phyloP scores from a whole-genome alignment of 2,113 vertebrate genomes.

The Natator depressus region DNA sequence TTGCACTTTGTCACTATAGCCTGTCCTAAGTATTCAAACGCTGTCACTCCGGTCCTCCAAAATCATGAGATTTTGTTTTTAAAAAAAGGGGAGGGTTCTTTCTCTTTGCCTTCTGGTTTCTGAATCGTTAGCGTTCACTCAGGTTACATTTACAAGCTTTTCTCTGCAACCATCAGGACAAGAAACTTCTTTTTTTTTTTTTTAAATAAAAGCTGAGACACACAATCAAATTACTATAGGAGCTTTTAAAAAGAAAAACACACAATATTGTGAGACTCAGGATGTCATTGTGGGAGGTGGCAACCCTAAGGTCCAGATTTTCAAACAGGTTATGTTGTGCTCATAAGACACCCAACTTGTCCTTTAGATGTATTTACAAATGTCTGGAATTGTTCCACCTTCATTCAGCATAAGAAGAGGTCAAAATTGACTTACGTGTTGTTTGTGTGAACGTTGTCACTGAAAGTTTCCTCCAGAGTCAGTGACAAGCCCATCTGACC shows the following conservation, averaged over 20 bases:
- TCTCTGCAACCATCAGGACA: not conserved
- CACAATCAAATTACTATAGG: not conserved
- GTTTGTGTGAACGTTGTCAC: not conserved
- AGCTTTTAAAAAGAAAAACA: not conserved
- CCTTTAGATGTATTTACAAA: not conserved
- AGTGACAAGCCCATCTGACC: not conserved
- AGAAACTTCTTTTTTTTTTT: not conserved
- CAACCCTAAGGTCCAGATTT: not conserved
- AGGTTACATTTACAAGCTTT: not conserved
- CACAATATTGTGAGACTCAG: not conserved
- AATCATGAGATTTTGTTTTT: not conserved
- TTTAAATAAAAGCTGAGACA: not conserved
- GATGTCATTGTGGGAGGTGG: not conserved
- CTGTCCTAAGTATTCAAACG: not conserved
- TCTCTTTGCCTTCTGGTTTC: not conserved
- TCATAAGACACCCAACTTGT: not conserved
- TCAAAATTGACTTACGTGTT: not conserved
- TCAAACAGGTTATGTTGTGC: not conserved
- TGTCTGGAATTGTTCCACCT: not conserved
- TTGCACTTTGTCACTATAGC: not conserved
- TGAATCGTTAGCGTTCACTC: not conserved
- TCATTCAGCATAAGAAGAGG: rapidly evolving
- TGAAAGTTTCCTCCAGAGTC: not conserved
- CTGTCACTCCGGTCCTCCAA: not conserved
- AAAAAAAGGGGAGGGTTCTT: not conserved